A percentile compares a stretch with the other conserved stretches of the same genome.
Conservation (phyloP, 2,888 invertebrate species). For the Drosophila ezoana region DNA sequence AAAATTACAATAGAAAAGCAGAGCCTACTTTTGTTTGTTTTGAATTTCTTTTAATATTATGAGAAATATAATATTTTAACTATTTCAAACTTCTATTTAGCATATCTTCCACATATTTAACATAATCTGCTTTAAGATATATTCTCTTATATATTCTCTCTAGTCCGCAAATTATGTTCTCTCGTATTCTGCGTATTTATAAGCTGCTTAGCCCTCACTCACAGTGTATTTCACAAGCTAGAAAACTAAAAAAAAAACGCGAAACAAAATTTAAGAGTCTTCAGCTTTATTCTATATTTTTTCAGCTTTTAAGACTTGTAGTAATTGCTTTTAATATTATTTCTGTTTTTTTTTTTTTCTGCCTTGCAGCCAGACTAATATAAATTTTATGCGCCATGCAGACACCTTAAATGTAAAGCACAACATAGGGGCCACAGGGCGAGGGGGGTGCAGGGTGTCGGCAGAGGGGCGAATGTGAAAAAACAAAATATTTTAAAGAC, state of each 20-base stretch:
- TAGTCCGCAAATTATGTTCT: not conserved
- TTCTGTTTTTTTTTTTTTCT: slow-evolving; percentile 27
- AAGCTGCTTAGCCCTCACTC: slow-evolving; percentile 44
- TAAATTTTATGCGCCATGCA: slow-evolving; percentile 61
- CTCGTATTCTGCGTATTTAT: slow-evolving; percentile 11
- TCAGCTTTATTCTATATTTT: not conserved
- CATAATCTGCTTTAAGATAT: not conserved
- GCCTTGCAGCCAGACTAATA: slow-evolving; percentile 51
- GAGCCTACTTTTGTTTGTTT: not conserved
- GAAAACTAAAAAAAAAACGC: slow-evolving; percentile 4
- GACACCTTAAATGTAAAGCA: slow-evolving; percentile 56
- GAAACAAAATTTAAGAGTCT: slow-evolving; percentile 38
- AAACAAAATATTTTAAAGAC: slow-evolving; percentile 70
- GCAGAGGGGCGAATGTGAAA: no score
- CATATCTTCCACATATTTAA: not conserved
- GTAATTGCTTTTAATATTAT: slow-evolving; percentile 43
- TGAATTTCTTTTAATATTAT: no score
- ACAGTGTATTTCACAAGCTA: not conserved
- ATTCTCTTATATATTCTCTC: no score
- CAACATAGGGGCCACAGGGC: not conserved
- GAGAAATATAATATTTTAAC: no score
- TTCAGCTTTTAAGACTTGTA: slow-evolving; percentile 25
- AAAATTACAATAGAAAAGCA: not conserved
- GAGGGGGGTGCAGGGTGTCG: not conserved
- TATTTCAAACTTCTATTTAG: no score